Conservation (phyloP, 2,797 vertebrate genomes). For the Pelodytes ibericus region DNA sequence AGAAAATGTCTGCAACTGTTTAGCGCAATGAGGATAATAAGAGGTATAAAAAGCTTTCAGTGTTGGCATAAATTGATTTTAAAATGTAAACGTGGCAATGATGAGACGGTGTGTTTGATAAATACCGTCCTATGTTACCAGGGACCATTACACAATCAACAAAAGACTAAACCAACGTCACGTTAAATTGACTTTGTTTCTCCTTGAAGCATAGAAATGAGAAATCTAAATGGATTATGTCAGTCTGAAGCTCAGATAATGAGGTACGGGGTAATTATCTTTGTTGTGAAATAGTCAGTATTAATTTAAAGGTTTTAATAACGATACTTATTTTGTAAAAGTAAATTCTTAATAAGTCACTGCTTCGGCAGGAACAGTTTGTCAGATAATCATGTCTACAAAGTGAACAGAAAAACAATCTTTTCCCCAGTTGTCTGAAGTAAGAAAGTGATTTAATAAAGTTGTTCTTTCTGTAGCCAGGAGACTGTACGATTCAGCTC, state of each 20-base stretch:
- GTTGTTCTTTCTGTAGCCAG: too few species aligned
- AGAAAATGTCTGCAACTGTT: too few species aligned
- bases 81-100: background rate
- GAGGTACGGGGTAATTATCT: constrained; percentile 1
- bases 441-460: too few species aligned
- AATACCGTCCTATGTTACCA: background rate
- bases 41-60: background rate
- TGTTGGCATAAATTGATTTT: background rate
- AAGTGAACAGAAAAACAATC: too few species aligned
- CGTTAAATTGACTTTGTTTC: background rate
- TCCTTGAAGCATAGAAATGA: background rate
- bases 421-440: too few species aligned
- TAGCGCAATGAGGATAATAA: too few species aligned
- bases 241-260: constrained; percentile 9
- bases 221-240: constrained; percentile 5
- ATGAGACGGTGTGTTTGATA: background rate
- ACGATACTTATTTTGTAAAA: background rate
- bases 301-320: constrained; percentile 4
- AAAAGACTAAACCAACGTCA: background rate
- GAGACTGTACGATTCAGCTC: too few species aligned
- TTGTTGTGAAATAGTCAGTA: background rate
- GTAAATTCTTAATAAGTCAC: background rate
- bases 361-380: background rate
- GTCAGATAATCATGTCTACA: too few species aligned
- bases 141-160: background rate